Conservation (phyloP, 1,140 invertebrate genomes). For the Xylocopa sonorina region DNA sequence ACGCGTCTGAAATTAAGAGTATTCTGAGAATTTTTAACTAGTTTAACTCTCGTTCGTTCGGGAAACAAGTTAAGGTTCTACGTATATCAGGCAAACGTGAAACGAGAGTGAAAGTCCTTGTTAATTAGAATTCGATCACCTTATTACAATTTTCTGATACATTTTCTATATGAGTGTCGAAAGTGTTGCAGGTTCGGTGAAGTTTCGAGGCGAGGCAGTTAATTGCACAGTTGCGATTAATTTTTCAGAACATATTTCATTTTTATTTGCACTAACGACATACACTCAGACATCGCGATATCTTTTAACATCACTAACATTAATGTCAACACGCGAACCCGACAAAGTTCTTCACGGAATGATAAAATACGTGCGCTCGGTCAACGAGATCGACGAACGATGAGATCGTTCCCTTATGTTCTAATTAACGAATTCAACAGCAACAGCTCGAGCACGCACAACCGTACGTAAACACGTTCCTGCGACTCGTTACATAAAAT, state of each 20-base stretch:
- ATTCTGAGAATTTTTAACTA: no score
- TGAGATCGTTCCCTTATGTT: background rate
- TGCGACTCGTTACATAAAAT: background rate
- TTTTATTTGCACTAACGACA: conserved; percentile 59
- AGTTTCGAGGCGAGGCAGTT: background rate
- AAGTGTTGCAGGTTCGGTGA: background rate
- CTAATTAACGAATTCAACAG: conserved; percentile 33
- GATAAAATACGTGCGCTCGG: conserved; percentile 8
- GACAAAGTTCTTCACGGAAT: conserved; percentile 52
- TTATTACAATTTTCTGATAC: no score
- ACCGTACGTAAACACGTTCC: conserved; percentile 1
- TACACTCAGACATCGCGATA: conserved; percentile 59
- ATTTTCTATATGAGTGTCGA: no score
- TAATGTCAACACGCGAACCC: conserved; percentile 48
- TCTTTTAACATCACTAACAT: conserved; percentile 58
- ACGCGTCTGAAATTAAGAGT: no score
- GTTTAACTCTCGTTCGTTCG: no score
- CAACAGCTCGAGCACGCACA: background rate
- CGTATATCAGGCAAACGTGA: no score
- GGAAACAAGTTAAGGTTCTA: no score
- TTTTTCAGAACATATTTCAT: conserved; percentile 21
- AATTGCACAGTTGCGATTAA: rapidly evolving
- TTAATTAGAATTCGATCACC: no score
- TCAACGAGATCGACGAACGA: conserved; percentile 9
- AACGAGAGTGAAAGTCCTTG: no score